phyloP scores from a whole-genome alignment of 23 tunicate species.

The Oikopleura dioica region DNA sequence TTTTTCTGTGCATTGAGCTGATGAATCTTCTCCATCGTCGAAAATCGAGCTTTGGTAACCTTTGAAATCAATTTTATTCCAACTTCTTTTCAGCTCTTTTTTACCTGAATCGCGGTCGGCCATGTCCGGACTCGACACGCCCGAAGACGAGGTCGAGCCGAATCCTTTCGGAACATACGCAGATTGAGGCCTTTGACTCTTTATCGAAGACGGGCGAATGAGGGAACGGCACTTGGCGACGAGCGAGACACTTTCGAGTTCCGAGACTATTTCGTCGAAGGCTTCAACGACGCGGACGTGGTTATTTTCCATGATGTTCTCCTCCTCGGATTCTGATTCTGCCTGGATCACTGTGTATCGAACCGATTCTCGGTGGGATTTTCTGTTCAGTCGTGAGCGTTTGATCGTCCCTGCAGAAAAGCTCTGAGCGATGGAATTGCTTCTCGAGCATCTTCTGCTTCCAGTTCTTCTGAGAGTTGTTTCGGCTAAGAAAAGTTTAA shows the following conservation, averaged over 20 bases:
- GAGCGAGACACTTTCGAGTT: slow-evolving; percentile 1
- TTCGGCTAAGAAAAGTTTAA: too few relatives aligned
- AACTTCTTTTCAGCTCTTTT: too few relatives aligned
- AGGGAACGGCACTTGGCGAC: neutral
- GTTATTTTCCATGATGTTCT: neutral
- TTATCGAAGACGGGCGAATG: neutral
- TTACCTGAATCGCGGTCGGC: slow-evolving; percentile 1
- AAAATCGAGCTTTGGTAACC: neutral
- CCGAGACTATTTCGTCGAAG: neutral
- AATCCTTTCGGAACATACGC: neutral
- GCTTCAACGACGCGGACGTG: slow-evolving; percentile 2
- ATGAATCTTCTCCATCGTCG: neutral
- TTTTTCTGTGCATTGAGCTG: neutral
- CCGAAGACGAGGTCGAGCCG: too few relatives aligned
- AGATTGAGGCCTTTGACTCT: neutral
- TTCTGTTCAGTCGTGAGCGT: neutral
- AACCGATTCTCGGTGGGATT: neutral
- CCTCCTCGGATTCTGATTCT: slow-evolving; percentile 2
- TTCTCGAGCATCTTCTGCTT: too few relatives aligned
- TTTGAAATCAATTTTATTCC: too few relatives aligned
- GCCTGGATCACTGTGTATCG: neutral
- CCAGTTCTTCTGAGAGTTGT: too few relatives aligned
- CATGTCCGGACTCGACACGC: neutral
- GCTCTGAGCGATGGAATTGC: neutral
- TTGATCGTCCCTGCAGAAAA: neutral